A percentile compares a stretch with the other conserved stretches of the same genome.
phyloP scores from a whole-genome alignment of 2,797 vertebrate species.

The Tamandua tetradactyla region DNA sequence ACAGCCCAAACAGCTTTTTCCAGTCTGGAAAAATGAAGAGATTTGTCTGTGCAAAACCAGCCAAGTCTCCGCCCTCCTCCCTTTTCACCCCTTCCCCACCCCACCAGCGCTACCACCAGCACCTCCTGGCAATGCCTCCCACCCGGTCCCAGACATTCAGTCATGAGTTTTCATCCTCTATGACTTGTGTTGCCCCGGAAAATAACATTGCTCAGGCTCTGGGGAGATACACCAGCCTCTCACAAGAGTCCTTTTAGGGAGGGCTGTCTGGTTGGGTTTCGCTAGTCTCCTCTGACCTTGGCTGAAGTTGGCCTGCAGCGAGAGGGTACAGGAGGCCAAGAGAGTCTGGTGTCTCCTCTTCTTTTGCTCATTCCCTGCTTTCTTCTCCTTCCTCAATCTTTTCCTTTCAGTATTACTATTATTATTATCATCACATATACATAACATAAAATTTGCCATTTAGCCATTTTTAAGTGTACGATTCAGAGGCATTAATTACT shows the following conservation, averaged over 20 bases:
- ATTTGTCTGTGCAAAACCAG: conserved; percentile 72
- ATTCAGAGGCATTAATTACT: too few relatives aligned
- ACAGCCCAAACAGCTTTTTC: conserved; percentile 78
- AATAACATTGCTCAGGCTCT: conserved; percentile 67
- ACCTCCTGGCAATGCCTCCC: conserved; percentile 72
- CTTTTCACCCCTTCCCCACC: neutral
- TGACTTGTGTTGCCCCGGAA: conserved; percentile 73
- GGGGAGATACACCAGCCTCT: conserved; percentile 42
- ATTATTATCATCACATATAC: too few relatives aligned
- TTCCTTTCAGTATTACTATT: too few relatives aligned
- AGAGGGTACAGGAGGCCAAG: neutral
- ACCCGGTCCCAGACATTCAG: conserved; percentile 78
- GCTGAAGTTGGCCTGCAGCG: neutral
- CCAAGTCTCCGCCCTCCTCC: conserved; percentile 68
- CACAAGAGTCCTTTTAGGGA: conserved; percentile 42
- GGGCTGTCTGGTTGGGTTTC: conserved; percentile 55
- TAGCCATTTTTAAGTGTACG: too few relatives aligned
- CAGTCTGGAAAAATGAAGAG: conserved; percentile 80
- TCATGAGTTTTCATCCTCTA: conserved; percentile 77
- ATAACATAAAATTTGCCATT: too few relatives aligned
- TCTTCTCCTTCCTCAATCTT: neutral
- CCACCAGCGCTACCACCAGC: conserved; percentile 26
- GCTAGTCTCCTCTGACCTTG: conserved; percentile 47
- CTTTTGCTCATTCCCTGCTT: neutral
- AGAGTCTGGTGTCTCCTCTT: neutral